Conservation (phyloP, 2,888 invertebrate genomes). For the Phengaris arion region DNA sequence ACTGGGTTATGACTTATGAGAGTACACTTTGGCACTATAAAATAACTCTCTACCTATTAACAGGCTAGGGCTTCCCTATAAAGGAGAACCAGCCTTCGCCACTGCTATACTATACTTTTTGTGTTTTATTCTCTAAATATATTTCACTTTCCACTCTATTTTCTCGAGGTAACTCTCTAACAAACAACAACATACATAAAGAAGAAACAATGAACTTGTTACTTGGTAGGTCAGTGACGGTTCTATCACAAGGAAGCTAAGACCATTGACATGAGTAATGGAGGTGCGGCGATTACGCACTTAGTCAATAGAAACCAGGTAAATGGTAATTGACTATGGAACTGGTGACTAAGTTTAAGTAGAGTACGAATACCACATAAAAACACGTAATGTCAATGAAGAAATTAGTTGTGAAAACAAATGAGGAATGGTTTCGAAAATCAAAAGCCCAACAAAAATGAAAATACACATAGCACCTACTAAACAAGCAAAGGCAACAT, state of each 20-base stretch:
- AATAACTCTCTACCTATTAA: too few species aligned
- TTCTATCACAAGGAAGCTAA: background rate
- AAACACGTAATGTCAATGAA: background rate
- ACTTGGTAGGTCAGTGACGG: background rate
- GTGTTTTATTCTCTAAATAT: too few species aligned
- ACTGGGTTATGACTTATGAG: too few species aligned
- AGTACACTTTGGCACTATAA: too few species aligned
- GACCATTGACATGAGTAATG: constrained; percentile 5
- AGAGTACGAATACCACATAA: constrained; percentile 6
- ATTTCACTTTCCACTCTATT: too few species aligned
- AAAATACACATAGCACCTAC: background rate
- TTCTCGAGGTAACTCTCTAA: background rate
- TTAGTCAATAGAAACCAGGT: constrained; percentile 14
- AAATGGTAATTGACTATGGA: background rate
- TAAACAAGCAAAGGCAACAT: background rate
- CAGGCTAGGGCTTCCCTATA: too few species aligned
- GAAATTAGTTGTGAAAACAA: background rate
- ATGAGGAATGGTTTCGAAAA: background rate
- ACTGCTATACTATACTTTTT: too few species aligned
- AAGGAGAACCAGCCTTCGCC: too few species aligned
- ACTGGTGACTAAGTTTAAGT: constrained; percentile 2
- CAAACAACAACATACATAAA: background rate
- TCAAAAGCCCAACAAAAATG: background rate
- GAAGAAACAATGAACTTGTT: background rate
- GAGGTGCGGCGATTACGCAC: constrained; percentile 21